phyloP scores from a whole-genome alignment of 2,797 vertebrate genomes.

The Sphaeramia orbicularis region DNA sequence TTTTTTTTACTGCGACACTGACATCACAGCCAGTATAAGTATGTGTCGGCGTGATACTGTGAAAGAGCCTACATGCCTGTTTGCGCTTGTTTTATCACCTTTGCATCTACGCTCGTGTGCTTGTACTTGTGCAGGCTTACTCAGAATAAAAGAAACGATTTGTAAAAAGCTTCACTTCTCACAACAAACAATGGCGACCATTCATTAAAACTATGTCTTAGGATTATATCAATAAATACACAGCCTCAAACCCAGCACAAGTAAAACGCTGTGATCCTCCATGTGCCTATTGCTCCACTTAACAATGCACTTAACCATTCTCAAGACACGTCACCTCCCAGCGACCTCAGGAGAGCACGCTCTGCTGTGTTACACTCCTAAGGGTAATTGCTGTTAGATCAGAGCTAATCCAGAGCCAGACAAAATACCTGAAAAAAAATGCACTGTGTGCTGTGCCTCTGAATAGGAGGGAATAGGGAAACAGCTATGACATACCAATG shows the following conservation, averaged over 20 bases:
- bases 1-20: conserved; percentile 27
- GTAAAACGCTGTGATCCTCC: conserved; percentile 13
- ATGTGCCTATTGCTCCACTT: conserved; percentile 34
- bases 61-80: conserved; percentile 40
- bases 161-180: conserved; percentile 9
- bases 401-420: conserved; percentile 76
- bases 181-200: conserved; percentile 11
- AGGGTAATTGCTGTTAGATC: conserved; percentile 81
- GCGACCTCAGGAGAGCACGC: conserved; percentile 63
- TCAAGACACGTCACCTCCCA: conserved; percentile 46
- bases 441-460: conserved; percentile 54
- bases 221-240: conserved; percentile 18
- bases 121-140: conserved; percentile 28
- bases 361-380: conserved; percentile 66
- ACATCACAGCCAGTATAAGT: conserved; percentile 37
- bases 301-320: conserved; percentile 46
- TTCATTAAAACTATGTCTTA: conserved; percentile 20
- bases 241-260: conserved; percentile 4
- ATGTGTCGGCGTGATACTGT: conserved; percentile 36
- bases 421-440: conserved; percentile 73
- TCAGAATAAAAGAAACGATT: conserved; percentile 33
- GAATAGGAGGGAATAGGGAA: conserved; percentile 45
- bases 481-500: conserved; percentile 72
- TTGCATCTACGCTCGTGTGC: conserved; percentile 20
- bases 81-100: conserved; percentile 39